Conservation (phyloP, 2,113 vertebrate genomes). For the Prolemur simus region DNA sequence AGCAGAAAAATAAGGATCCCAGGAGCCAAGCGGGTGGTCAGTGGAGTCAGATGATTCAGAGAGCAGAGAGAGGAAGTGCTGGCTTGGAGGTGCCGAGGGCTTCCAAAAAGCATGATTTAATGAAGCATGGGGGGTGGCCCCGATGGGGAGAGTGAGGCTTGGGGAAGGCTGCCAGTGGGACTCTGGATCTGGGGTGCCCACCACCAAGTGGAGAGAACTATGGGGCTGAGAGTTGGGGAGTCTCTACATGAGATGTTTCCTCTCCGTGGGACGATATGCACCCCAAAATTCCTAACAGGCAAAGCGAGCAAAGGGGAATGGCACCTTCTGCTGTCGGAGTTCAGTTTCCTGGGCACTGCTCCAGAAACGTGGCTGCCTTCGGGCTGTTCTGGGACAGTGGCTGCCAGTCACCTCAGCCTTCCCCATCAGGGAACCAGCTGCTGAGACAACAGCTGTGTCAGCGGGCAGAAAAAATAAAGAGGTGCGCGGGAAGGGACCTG, state of each 20-base stretch:
- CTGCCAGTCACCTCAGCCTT: background rate
- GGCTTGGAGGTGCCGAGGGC: background rate
- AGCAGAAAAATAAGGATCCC: background rate
- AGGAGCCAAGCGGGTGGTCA: background rate
- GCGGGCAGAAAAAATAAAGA: background rate
- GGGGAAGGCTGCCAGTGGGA: accelerated
- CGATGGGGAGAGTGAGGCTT: background rate
- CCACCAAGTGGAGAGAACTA: background rate
- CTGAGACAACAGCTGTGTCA: background rate
- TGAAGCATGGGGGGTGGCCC: accelerated
- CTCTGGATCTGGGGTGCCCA: background rate
- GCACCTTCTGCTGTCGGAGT: too few relatives aligned
- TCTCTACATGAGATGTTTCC: background rate
- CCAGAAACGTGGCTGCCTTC: background rate
- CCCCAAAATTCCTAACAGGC: background rate
- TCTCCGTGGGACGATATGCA: background rate
- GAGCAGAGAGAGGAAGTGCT: background rate
- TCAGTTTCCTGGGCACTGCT: background rate
- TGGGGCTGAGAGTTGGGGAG: background rate
- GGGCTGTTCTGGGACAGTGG: background rate
- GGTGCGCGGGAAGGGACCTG: background rate
- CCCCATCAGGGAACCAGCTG: background rate
- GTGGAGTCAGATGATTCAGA: too few relatives aligned
- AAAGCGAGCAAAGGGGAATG: background rate
- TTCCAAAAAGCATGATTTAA: background rate